Percentiles rank a stretch among this genome's conserved stretches.
These are phyloP conservation scores for Coelopa frigida DNA, from an alignment of 1,140 invertebrate genomes.

Conservation along the genomic window DNA sequence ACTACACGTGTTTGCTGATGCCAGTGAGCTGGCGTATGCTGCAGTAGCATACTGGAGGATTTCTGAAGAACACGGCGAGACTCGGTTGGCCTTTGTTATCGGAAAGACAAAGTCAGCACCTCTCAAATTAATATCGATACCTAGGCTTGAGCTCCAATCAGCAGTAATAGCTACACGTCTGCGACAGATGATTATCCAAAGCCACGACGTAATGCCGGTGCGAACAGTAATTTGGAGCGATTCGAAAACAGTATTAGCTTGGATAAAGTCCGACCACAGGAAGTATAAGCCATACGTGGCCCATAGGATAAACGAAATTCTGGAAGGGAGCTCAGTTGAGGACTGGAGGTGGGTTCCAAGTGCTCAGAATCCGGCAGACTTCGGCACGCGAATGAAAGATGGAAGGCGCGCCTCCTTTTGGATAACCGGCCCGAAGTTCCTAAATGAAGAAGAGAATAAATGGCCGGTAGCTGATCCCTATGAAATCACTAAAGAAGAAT, in stretches of 20 bases:
- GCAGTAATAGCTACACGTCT: constrained; percentile 24
- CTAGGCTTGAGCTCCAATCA: constrained; percentile 25
- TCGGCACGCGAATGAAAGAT: constrained; percentile 14
- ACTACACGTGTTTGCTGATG: constrained; percentile 21
- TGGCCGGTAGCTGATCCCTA: too few species aligned
- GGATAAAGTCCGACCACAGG: constrained; percentile 23
- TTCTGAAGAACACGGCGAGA: background rate
- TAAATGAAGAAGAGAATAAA: too few species aligned
- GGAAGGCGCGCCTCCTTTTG: too few species aligned
- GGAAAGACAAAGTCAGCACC: constrained; percentile 33
- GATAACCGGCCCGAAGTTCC: too few species aligned
- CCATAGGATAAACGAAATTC: background rate
- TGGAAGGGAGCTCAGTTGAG: background rate
- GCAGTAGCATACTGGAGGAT: constrained; percentile 14
- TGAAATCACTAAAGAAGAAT: too few species aligned
- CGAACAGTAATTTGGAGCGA: constrained; percentile 31
- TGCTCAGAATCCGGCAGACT: constrained; percentile 28
- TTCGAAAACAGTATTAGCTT: constrained; percentile 29
- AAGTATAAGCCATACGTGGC: constrained; percentile 33
- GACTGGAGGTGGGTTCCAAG: constrained; percentile 27
- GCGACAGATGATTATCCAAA: background rate
- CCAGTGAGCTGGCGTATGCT: constrained; percentile 26
- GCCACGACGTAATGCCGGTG: constrained; percentile 1
- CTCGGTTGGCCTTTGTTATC: constrained; percentile 8
- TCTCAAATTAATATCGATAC: constrained; percentile 20